Evolutionary conservation across 2,888 invertebrate genomes (phyloP), one percentile per base, ranked within the genome.

Genomic region (Orgyia antiqua): DNA sequence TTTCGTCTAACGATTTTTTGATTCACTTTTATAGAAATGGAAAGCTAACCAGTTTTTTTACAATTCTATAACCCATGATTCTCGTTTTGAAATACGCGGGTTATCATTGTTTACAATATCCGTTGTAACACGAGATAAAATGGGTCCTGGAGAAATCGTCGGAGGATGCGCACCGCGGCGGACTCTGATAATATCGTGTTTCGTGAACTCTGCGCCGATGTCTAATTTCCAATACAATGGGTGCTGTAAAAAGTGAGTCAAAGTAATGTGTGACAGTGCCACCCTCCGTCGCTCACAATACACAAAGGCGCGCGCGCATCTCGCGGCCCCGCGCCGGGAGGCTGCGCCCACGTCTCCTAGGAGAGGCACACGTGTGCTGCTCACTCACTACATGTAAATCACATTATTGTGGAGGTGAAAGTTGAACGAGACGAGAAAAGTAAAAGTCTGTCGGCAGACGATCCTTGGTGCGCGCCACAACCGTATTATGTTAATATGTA

Each of bases 241-340:
- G 67, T 60, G 64, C 63, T 48, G 69, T 76, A 79, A 83, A 84
- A 82, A 80, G 69, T 74, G 64, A 73, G 73, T 75, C 68, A 74
- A 78, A 80, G 83, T 80, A 82, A 82, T 80, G 82, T 84, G 84
- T 84, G 84, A 77, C 79, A 80, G 80, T 69, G 80, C 80, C 83
- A 84, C 84, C 84, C 83, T 73, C 74, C 35, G 58, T 57, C 61
- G 50, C 74, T 75, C 60, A 86, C 83, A 83, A 84, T 82, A 83
- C 66, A 78, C 82, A 77, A 79, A 80, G 74, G 69, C 62, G 62
- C 47, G 54, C 54, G 63, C 64, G 66, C 69, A 65, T 68, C 69
- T 63, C 56, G 65, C 67, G 60, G n/a, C n/a, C n/a, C 58, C 48
- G 60, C 68, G 62, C 75, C 77, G 76, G 74, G 68, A 63, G 62